phyloP scores from a whole-genome alignment of 2,797 vertebrate genomes.

The Eulemur albifrons region DNA sequence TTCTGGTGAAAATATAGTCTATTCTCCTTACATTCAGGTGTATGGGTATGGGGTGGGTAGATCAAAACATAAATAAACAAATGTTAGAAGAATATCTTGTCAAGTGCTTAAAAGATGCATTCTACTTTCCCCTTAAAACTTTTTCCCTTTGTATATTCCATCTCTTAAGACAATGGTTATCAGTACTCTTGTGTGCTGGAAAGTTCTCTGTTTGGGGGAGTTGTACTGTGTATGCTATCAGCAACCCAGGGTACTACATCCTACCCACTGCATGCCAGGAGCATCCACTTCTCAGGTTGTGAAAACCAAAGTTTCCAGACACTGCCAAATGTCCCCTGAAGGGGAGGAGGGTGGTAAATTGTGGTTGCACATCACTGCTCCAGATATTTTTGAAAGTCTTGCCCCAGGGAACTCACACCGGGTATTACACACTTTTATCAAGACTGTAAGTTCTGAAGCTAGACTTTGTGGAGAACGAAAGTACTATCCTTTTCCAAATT shows the following conservation, averaged over 20 bases:
- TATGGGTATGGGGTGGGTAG: too few relatives aligned
- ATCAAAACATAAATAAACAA: neutral
- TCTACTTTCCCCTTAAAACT: neutral
- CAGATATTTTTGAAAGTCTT: neutral
- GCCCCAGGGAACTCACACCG: neutral
- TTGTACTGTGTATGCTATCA: neutral
- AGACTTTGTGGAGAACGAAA: neutral
- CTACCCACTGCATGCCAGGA: too few relatives aligned
- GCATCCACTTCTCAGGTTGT: rapidly evolving
- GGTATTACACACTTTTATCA: neutral
- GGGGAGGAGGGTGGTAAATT: neutral
- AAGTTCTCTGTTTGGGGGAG: too few relatives aligned
- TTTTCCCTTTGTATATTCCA: neutral
- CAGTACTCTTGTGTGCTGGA: neutral
- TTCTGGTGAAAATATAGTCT: neutral
- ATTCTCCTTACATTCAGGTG: neutral
- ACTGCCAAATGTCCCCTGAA: neutral
- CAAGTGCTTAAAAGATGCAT: neutral
- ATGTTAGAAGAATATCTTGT: neutral
- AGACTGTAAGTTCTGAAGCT: neutral
- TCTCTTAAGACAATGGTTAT: neutral
- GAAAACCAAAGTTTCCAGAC: neutral
- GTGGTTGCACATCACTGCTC: neutral
- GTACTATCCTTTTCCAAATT: neutral
- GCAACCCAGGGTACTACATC: rapidly evolving